Evolutionary conservation across 2,888 invertebrate species (phyloP).

Genomic region (Poecilus cupreus): DNA sequence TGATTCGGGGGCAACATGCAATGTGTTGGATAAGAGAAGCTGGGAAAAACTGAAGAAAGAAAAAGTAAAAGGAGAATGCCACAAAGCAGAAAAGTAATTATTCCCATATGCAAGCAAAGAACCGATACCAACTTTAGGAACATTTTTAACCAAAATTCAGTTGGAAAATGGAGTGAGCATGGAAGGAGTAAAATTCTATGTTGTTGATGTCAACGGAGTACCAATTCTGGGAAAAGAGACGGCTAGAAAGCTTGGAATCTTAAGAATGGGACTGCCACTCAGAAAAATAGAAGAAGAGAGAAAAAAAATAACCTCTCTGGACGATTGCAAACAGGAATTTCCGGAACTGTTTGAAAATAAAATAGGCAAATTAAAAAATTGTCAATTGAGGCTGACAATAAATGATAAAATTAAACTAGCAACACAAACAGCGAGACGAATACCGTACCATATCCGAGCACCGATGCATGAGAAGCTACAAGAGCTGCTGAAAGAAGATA

Average conservation of each 20-base stretch:
- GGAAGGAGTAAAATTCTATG: background rate
- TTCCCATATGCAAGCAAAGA: conserved; percentile 60
- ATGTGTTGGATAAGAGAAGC: background rate
- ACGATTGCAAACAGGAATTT: background rate
- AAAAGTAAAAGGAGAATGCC: background rate
- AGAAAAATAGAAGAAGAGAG: background rate
- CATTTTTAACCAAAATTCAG: background rate
- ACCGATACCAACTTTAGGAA: conserved; percentile 37
- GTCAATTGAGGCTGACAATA: conserved; percentile 62
- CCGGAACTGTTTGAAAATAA: background rate
- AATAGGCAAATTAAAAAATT: conserved; percentile 63
- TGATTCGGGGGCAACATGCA: background rate
- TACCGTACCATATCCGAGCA: conserved; percentile 66
- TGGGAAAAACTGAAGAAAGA: background rate
- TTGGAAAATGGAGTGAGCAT: background rate
- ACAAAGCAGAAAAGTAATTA: conserved; percentile 47
- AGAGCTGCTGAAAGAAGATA: conserved; percentile 60
- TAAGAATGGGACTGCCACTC: conserved; percentile 45
- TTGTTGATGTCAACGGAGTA: background rate
- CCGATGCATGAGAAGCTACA: conserved; percentile 62
- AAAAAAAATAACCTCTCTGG: background rate
- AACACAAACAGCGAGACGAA: conserved; percentile 65
- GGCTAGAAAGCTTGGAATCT: conserved; percentile 47
- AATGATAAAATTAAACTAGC: conserved; percentile 64
- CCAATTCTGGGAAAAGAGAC: conserved; percentile 59